Evolutionary conservation across 2,888 invertebrate species (phyloP).

Genomic region (Drosophila mimica): DNA sequence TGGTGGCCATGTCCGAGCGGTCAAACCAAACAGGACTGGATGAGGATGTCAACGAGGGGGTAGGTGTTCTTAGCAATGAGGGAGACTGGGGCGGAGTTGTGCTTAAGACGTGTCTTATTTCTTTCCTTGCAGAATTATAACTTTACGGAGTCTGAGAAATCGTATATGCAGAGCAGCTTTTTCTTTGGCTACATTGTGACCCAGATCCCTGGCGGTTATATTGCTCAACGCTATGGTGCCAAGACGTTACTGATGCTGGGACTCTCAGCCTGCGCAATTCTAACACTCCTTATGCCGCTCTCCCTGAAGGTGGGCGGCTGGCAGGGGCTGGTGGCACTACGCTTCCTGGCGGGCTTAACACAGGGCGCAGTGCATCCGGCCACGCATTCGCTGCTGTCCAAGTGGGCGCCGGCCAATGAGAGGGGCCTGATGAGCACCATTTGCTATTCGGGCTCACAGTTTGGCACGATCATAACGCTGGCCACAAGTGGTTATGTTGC

Average conservation of each 20-base stretch:
- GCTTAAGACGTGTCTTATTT: neutral
- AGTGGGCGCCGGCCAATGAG: conserved; percentile 90
- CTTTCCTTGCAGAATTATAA: conserved; percentile 86
- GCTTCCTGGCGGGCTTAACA: conserved; percentile 89
- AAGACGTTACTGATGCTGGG: conserved; percentile 87
- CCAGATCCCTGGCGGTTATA: conserved; percentile 88
- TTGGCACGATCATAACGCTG: conserved; percentile 92
- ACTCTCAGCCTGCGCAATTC: conserved; percentile 87
- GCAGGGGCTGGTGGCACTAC: conserved; percentile 86
- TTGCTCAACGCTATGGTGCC: conserved; percentile 90
- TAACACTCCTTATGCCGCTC: conserved; percentile 89
- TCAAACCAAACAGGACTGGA: conserved; percentile 25
- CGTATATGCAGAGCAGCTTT: conserved; percentile 88
- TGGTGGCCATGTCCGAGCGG: conserved; percentile 90
- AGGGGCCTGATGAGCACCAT: conserved; percentile 88
- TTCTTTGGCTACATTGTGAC: conserved; percentile 89
- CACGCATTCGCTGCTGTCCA: conserved; percentile 89
- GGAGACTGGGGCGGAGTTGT: neutral
- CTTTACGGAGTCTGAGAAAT: conserved; percentile 87
- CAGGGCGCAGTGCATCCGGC: conserved; percentile 90
- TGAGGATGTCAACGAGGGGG: conserved; percentile 6
- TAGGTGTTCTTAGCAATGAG: conserved; percentile 4
- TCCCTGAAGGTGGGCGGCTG: conserved; percentile 89
- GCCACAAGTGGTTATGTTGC: conserved; percentile 90
- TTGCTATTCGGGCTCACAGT: conserved; percentile 90